These are phyloP conservation scores for Zeuzera pyrina DNA, from an alignment of 2,888 invertebrate species.

Conservation along the genomic window DNA sequence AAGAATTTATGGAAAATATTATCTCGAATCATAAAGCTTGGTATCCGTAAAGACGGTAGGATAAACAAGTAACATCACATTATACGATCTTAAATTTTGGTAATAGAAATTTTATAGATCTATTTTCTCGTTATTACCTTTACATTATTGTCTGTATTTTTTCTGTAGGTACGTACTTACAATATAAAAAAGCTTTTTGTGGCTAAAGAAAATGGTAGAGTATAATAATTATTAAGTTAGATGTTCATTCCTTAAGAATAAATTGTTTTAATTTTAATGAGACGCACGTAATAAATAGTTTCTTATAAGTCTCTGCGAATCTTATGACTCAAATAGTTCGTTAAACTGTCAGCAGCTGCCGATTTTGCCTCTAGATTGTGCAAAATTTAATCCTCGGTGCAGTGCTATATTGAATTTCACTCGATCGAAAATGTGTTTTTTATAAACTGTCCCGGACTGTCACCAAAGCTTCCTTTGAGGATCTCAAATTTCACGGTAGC, in stretches of 20 bases:
- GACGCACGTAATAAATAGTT: too few relatives aligned
- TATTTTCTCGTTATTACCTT: conserved; percentile 38
- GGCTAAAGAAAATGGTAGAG: too few relatives aligned
- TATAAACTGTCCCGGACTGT: conserved; percentile 51
- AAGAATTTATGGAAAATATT: conserved; percentile 51
- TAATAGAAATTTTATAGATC: conserved; percentile 45
- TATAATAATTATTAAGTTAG: too few relatives aligned
- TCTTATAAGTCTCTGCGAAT: conserved; percentile 36
- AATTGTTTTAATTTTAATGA: too few relatives aligned
- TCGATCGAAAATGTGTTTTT: conserved; percentile 58
- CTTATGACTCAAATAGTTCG: conserved; percentile 44
- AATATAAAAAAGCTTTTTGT: too few relatives aligned
- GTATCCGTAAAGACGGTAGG: conserved; percentile 31
- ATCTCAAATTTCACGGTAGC: conserved; percentile 66
- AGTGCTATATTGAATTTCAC: conserved; percentile 64
- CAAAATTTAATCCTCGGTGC: conserved; percentile 66
- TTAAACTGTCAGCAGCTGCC: conserved; percentile 60
- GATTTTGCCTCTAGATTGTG: conserved; percentile 55
- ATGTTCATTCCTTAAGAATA: too few relatives aligned
- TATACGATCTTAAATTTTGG: conserved; percentile 25
- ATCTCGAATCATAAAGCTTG: conserved; percentile 45
- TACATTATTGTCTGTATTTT: too few relatives aligned
- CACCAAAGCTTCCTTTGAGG: conserved; percentile 58
- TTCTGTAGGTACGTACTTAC: too few relatives aligned
- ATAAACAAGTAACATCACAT: conserved; percentile 35